A percentile compares a stretch with the other conserved stretches of the same genome.
Evolutionary conservation across 2,113 vertebrate species (phyloP).

Genomic region (Melanerpes aurifrons): DNA sequence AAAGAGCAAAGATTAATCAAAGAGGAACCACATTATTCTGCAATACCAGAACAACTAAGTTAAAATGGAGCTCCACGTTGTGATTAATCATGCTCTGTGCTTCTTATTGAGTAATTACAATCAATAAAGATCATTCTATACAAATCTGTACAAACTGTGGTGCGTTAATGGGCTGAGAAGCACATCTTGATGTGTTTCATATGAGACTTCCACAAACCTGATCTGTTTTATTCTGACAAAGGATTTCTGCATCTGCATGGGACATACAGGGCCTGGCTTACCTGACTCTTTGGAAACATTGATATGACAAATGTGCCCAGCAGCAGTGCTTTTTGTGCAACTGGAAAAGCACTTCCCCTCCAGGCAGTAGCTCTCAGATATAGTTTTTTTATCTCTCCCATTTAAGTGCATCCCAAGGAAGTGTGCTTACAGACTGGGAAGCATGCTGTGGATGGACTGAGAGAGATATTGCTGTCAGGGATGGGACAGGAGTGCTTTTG

Average conservation of each 20-base stretch:
- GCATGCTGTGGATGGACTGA: background rate
- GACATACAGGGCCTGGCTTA: background rate
- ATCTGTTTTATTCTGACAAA: background rate
- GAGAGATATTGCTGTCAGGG: background rate
- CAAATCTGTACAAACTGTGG: background rate
- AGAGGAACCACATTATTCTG: background rate
- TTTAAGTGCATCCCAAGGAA: background rate
- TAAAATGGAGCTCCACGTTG: constrained; percentile 19
- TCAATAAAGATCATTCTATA: background rate
- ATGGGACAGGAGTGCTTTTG: background rate
- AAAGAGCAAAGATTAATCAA: constrained; percentile 18
- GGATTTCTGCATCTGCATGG: accelerated
- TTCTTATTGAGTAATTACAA: constrained; percentile 20
- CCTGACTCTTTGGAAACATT: background rate
- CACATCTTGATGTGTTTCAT: background rate
- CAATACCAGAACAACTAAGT: background rate
- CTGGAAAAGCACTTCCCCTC: background rate
- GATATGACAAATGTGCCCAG: background rate
- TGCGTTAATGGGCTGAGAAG: background rate
- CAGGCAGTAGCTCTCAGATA: background rate
- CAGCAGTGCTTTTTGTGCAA: background rate
- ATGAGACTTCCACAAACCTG: background rate
- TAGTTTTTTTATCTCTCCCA: background rate
- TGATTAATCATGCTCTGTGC: constrained; percentile 31
- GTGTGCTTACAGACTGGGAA: background rate